phyloP scores from a whole-genome alignment of 1,140 invertebrate species.

The Antheraea pernyi region DNA sequence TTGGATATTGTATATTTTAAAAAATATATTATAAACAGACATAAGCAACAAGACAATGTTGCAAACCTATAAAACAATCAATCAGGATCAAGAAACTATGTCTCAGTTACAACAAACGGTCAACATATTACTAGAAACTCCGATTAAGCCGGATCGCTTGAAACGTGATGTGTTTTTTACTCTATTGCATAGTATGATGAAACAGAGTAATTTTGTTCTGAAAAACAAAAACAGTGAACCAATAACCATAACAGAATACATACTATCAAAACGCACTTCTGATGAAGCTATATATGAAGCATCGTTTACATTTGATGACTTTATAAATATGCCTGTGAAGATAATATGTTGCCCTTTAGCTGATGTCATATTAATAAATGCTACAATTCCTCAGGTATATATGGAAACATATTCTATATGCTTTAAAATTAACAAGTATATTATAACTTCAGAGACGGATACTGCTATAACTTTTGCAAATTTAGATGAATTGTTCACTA shows the following conservation, averaged over 20 bases:
- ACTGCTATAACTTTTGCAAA: slow-evolving; percentile 28
- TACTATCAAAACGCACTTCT: slow-evolving; percentile 23
- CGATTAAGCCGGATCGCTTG: slow-evolving; percentile 46
- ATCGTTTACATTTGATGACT: slow-evolving; percentile 28
- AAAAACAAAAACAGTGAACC: slow-evolving; percentile 26
- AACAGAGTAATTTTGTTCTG: slow-evolving; percentile 41
- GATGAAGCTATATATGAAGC: slow-evolving; percentile 23
- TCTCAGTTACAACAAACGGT: slow-evolving; percentile 38
- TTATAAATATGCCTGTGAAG: slow-evolving; percentile 30
- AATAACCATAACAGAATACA: slow-evolving; percentile 28
- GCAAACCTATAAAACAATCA: background rate
- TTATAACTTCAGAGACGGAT: slow-evolving; percentile 25
- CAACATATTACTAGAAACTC: slow-evolving; percentile 36
- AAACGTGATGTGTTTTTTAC: slow-evolving; percentile 41
- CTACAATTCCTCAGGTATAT: slow-evolving; percentile 24
- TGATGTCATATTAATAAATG: slow-evolving; percentile 39
- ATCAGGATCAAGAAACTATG: slow-evolving; percentile 29
- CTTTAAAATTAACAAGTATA: slow-evolving; percentile 26
- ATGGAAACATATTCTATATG: slow-evolving; percentile 38
- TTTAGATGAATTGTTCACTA: slow-evolving; percentile 23
- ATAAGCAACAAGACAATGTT: slow-evolving; percentile 18
- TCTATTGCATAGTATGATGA: slow-evolving; percentile 44
- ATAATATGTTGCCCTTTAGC: slow-evolving; percentile 27
- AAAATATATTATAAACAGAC: background rate
- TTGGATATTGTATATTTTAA: no score